Evolutionary conservation across 2,113 vertebrate species (phyloP).

Genomic region (Antechinus stuartii): DNA sequence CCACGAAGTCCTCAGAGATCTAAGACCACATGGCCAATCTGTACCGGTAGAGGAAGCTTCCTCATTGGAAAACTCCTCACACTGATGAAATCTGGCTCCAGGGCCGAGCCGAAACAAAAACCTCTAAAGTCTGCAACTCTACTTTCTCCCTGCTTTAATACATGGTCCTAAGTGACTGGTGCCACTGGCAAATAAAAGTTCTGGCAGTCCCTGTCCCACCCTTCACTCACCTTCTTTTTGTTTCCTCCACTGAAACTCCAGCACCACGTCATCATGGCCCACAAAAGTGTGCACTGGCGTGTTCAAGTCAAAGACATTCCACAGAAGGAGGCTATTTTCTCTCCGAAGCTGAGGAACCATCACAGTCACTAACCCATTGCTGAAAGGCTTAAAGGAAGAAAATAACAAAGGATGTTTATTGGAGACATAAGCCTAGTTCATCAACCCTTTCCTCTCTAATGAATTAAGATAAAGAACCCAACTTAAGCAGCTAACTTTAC

Average conservation of each 20-base stretch:
- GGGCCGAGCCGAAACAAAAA: neutral
- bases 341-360: conserved; percentile 98
- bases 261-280: conserved; percentile 96
- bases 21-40: neutral
- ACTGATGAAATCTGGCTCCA: neutral
- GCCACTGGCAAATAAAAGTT: neutral
- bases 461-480: neutral
- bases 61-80: neutral
- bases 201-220: neutral
- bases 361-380: conserved; percentile 95
- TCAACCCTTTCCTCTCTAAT: conserved; percentile 20
- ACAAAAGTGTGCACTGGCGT: conserved; percentile 97
- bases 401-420: conserved; percentile 19
- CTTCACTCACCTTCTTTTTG: conserved; percentile 94
- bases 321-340: conserved; percentile 96
- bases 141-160: neutral
- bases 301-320: conserved; percentile 96
- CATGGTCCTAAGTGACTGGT: neutral
- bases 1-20: neutral
- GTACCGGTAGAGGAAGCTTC: neutral
- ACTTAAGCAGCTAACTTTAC: neutral
- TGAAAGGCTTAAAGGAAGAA: conserved; percentile 90
- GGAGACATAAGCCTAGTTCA: neutral
- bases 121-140: neutral
- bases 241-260: conserved; percentile 98